phyloP scores from a whole-genome alignment of 1,140 invertebrate genomes.

The Odontomachus brunneus region DNA sequence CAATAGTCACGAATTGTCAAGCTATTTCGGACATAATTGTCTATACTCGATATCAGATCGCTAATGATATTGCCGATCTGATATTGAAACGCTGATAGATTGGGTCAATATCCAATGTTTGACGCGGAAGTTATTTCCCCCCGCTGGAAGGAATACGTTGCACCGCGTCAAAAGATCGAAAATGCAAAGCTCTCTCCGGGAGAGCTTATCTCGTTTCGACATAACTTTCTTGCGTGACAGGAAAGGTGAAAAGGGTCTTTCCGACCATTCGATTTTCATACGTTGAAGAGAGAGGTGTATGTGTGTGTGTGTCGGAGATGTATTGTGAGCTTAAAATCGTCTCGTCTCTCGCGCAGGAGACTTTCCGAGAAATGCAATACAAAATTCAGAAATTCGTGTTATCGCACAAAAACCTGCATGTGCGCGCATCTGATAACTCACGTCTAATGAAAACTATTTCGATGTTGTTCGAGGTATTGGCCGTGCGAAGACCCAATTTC shows the following conservation, averaged over 20 bases:
- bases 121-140: background rate
- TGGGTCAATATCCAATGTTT: background rate
- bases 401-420: background rate
- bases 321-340: background rate
- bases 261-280: conserved; percentile 28
- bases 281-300: background rate
- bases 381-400: background rate
- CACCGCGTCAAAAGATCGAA: conserved; percentile 1
- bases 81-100: background rate
- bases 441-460: background rate
- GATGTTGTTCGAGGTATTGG: background rate
- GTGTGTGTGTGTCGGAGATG: background rate
- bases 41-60: background rate
- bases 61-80: background rate
- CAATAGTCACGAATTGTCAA: background rate
- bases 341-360: background rate
- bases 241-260: conserved; percentile 25
- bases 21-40: background rate
- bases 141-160: background rate
- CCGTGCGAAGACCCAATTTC: background rate
- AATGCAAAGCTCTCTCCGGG: background rate
- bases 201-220: conserved; percentile 30
- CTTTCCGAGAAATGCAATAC: background rate
- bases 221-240: conserved; percentile 42
- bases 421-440: background rate